Evolutionary conservation across 2,113 vertebrate species (phyloP).

Genomic region (Notechis scutatus): DNA sequence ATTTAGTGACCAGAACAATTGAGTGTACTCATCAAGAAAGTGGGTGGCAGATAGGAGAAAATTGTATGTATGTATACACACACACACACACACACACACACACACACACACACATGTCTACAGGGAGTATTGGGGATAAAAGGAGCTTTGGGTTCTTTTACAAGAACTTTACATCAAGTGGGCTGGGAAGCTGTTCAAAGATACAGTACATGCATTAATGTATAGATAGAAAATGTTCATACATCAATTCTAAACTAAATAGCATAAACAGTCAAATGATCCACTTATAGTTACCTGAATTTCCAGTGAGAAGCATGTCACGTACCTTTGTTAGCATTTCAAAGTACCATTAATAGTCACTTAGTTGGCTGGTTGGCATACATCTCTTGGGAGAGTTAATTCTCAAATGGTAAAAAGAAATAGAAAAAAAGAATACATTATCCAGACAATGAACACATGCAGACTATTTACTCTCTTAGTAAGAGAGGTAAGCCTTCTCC

Average conservation of each 20-base stretch:
- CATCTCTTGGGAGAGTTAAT: not conserved
- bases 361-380: not conserved
- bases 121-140: not conserved
- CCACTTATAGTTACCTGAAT: not conserved
- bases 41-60: not conserved
- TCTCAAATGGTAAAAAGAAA: not conserved
- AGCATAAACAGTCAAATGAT: not conserved
- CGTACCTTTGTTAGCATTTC: not conserved
- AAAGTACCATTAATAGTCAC: not conserved
- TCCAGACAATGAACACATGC: not conserved
- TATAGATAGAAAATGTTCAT: not conserved
- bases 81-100: too few relatives aligned
- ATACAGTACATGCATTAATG: not conserved
- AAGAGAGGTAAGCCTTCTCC: not conserved
- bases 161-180: not conserved
- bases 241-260: not conserved
- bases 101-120: too few relatives aligned
- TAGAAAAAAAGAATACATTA: not conserved
- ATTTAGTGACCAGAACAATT: not conserved
- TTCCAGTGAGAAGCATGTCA: not conserved
- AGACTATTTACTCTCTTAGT: not conserved
- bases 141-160: not conserved
- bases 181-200: not conserved
- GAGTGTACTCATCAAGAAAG: not conserved
- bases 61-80: too few relatives aligned